Percentiles rank a stretch among this genome's conserved stretches.
Conservation (phyloP, 2,113 vertebrate species). For the Xenopus borealis region DNA sequence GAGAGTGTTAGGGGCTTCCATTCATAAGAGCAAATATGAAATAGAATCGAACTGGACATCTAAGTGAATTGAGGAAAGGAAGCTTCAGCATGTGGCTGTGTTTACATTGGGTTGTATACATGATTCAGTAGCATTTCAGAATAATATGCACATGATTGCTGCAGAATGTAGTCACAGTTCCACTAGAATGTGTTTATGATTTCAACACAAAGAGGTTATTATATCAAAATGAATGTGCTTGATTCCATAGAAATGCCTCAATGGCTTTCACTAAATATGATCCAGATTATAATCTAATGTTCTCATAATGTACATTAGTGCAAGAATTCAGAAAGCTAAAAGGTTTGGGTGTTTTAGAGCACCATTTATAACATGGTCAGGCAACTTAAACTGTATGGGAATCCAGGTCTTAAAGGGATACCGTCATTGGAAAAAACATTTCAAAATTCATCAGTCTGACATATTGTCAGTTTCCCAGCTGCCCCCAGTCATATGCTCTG, state of each 20-base stretch:
- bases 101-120: not conserved
- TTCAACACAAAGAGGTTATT: constrained; percentile 24
- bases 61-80: not conserved
- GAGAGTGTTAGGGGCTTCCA: not conserved
- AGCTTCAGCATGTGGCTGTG: not conserved
- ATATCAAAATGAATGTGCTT: constrained; percentile 27
- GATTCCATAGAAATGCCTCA: constrained; percentile 22
- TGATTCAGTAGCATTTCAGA: not conserved
- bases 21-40: no score
- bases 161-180: not conserved
- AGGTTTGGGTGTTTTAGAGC: no score
- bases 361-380: no score
- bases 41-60: not conserved
- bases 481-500: no score
- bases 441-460: no score
- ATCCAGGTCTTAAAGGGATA: no score
- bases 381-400: no score
- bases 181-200: constrained; percentile 15
- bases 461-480: no score
- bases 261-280: constrained; percentile 15
- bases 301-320: not conserved
- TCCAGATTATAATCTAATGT: constrained; percentile 21
- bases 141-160: not conserved
- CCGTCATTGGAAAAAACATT: no score
- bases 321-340: no score